Percentiles rank a stretch among this genome's conserved stretches.
phyloP scores from a whole-genome alignment of 2,797 vertebrate species.

The Brachyalestes nurse region DNA sequence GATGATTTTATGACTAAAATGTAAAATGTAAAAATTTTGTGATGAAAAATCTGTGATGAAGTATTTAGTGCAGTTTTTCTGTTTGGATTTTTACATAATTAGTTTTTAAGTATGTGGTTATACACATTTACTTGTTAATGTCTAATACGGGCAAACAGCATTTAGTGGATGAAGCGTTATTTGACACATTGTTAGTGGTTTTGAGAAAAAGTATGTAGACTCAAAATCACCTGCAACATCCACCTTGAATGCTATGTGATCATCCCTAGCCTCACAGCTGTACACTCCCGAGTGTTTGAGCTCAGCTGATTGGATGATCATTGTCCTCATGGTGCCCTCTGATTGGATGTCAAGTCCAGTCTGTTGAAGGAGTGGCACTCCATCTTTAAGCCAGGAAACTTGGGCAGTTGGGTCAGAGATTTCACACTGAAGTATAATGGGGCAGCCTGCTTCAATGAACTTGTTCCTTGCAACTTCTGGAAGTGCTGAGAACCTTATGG shows the following conservation, averaged over 20 bases:
- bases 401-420: slow-evolving; percentile 78
- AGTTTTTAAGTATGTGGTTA: slow-evolving; percentile 40
- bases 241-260: slow-evolving; percentile 89
- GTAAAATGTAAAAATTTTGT: too few relatives aligned
- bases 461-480: slow-evolving; percentile 76
- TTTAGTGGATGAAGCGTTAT: slow-evolving; percentile 64
- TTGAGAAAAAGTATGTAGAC: slow-evolving; percentile 56
- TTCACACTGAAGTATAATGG: slow-evolving; percentile 85
- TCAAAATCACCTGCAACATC: slow-evolving; percentile 84
- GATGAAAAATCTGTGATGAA: slow-evolving; percentile 9
- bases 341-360: slow-evolving; percentile 76
- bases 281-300: slow-evolving; percentile 83
- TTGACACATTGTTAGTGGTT: slow-evolving; percentile 64
- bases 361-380: slow-evolving; percentile 75
- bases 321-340: slow-evolving; percentile 74
- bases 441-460: slow-evolving; percentile 75
- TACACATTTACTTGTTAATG: slow-evolving; percentile 43
- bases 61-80: slow-evolving; percentile 1
- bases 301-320: slow-evolving; percentile 81
- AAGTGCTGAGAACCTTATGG: slow-evolving; percentile 74
- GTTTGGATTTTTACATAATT: slow-evolving; percentile 20
- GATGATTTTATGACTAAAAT: background rate
- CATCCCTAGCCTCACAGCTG: slow-evolving; percentile 85
- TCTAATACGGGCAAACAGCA: slow-evolving; percentile 55
- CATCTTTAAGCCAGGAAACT: slow-evolving; percentile 88